Percentiles rank a stretch among this genome's conserved stretches.
These are phyloP conservation scores for Heliconius hortense DNA, from an alignment of 2,888 invertebrate species.

Conservation along the genomic window DNA sequence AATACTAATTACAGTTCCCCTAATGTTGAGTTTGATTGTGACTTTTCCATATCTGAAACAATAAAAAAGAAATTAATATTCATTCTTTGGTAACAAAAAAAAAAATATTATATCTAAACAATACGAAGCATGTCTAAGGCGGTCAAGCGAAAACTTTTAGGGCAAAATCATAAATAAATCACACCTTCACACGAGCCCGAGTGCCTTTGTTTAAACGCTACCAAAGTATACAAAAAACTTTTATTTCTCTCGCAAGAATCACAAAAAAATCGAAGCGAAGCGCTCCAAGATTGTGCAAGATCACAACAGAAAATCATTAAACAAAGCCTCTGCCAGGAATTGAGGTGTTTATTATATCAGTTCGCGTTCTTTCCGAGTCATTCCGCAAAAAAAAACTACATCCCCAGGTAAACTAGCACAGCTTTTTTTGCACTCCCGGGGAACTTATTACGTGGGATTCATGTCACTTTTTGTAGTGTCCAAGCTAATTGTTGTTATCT, in stretches of 20 bases:
- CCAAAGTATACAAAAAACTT: slow-evolving; percentile 74
- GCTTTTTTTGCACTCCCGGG: slow-evolving; percentile 66
- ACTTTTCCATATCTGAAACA: slow-evolving; percentile 77
- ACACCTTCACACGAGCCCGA: slow-evolving; percentile 74
- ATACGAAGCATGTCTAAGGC: slow-evolving; percentile 66
- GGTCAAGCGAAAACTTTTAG: slow-evolving; percentile 70
- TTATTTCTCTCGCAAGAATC: slow-evolving; percentile 70
- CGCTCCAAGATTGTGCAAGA: slow-evolving; percentile 77
- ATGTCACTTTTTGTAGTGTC: slow-evolving; percentile 80
- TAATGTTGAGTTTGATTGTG: slow-evolving; percentile 51
- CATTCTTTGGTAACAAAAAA: slow-evolving; percentile 44
- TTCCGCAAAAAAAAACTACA: slow-evolving; percentile 66
- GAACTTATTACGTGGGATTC: slow-evolving; percentile 81
- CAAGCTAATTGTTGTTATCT: slow-evolving; percentile 81
- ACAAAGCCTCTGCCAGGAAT: slow-evolving; percentile 79
- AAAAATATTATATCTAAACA: slow-evolving; percentile 44
- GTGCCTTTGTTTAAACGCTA: slow-evolving; percentile 80
- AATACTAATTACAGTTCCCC: slow-evolving; percentile 53
- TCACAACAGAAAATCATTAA: slow-evolving; percentile 81
- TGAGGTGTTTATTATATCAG: slow-evolving; percentile 81
- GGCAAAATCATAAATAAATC: slow-evolving; percentile 79
- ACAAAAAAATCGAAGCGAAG: slow-evolving; percentile 59
- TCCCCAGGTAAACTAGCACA: slow-evolving; percentile 70
- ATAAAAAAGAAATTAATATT: slow-evolving; percentile 54
- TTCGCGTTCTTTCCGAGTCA: slow-evolving; percentile 66